phyloP scores from a whole-genome alignment of 2,113 vertebrate species.

The Mellivora capensis region DNA sequence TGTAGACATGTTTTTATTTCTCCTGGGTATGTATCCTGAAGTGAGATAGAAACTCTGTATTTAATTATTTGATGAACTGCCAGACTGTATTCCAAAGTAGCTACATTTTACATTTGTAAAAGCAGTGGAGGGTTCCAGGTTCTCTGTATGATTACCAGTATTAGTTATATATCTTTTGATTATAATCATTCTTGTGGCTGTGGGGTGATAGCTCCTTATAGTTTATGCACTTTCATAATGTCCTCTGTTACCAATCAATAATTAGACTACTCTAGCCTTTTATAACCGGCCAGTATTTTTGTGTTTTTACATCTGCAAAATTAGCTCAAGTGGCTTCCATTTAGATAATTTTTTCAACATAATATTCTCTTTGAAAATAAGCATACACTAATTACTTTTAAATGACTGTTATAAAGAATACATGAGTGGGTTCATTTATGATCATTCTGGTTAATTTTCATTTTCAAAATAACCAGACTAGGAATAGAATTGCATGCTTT shows the following conservation, averaged over 20 bases:
- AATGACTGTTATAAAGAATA: neutral
- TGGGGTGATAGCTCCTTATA: neutral
- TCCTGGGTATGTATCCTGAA: neutral
- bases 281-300: neutral
- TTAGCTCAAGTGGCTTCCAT: neutral
- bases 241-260: neutral
- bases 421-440: neutral
- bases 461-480: neutral
- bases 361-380: neutral
- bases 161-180: neutral
- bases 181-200: neutral
- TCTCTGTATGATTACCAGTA: neutral
- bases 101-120: neutral
- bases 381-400: neutral
- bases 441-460: neutral
- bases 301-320: neutral
- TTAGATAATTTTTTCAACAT: neutral
- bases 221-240: neutral
- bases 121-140: neutral
- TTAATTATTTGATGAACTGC: neutral
- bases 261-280: neutral
- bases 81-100: neutral
- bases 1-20: neutral
- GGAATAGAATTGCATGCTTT: neutral
- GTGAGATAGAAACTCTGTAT: neutral